phyloP scores from a whole-genome alignment of 2,888 invertebrate genomes.

The Ryuthela nishihirai region DNA sequence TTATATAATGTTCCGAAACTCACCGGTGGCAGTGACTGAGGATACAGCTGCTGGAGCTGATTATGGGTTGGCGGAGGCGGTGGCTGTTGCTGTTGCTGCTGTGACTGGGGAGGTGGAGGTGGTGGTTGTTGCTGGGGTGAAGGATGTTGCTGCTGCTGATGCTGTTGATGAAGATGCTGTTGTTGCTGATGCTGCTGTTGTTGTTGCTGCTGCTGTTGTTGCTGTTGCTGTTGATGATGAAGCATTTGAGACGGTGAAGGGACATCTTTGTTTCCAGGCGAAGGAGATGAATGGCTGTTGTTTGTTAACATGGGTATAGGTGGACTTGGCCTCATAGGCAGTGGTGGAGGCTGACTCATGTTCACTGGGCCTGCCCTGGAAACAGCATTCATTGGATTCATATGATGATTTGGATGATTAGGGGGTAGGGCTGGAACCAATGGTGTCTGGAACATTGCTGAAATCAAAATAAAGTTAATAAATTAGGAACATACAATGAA shows the following conservation, averaged over 20 bases:
- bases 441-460: constrained; percentile 67
- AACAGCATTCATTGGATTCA: constrained; percentile 29
- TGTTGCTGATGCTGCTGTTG: background rate
- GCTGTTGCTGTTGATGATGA: constrained; percentile 44
- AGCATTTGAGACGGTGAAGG: constrained; percentile 27
- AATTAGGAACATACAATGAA: too few species aligned
- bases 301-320: constrained; percentile 52
- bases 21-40: constrained; percentile 34
- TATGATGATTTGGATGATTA: constrained; percentile 41
- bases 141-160: constrained; percentile 3
- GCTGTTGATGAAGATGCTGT: background rate
- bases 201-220: constrained; percentile 40
- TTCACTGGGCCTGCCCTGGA: constrained; percentile 23
- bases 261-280: constrained; percentile 31
- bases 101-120: constrained; percentile 11
- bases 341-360: constrained; percentile 24
- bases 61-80: constrained; percentile 34
- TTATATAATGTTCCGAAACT: too few species aligned
- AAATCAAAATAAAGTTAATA: background rate
- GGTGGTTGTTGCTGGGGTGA: constrained; percentile 13
- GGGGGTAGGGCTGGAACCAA: constrained; percentile 49
- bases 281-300: constrained; percentile 37
- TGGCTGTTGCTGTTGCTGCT: constrained; percentile 23
- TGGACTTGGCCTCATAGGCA: constrained; percentile 59
- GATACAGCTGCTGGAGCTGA: constrained; percentile 34